These are phyloP conservation scores for Alauda arvensis DNA, from an alignment of 2,797 vertebrate genomes.

Conservation along the genomic window DNA sequence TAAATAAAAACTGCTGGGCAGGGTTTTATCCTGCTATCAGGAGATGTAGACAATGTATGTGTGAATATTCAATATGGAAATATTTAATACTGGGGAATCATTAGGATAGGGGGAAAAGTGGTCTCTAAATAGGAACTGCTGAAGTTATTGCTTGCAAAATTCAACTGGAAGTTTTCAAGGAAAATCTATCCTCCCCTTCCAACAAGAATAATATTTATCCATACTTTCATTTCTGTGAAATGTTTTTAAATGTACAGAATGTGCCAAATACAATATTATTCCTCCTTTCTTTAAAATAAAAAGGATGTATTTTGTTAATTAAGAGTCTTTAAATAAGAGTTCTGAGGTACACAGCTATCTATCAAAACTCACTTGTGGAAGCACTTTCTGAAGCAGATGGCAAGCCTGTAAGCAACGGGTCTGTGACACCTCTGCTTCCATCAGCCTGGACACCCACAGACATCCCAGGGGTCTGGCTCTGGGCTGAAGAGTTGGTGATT, in stretches of 20 bases:
- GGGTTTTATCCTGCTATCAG: not conserved
- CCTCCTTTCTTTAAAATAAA: constrained; percentile 56
- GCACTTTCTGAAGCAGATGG: not conserved
- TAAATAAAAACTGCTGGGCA: not conserved
- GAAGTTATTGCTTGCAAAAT: constrained; percentile 37
- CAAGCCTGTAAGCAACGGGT: not conserved
- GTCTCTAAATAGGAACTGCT: not conserved
- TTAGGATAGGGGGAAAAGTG: not conserved
- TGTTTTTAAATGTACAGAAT: constrained; percentile 43
- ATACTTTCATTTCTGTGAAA: constrained; percentile 56
- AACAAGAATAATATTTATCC: constrained; percentile 64
- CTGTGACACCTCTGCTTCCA: not conserved
- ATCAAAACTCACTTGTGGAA: constrained; percentile 39
- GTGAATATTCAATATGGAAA: not conserved
- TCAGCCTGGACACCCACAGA: not conserved
- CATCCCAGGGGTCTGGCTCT: not conserved
- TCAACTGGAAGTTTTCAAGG: constrained; percentile 37
- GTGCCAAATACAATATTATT: constrained; percentile 60
- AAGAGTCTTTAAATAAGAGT: constrained; percentile 36
- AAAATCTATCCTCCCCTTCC: constrained; percentile 33
- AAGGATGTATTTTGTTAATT: constrained; percentile 45
- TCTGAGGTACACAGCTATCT: not conserved
- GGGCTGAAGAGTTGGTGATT: not conserved
- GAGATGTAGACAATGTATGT: not conserved
- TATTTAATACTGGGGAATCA: constrained; percentile 6